Percentiles rank a stretch among this genome's conserved stretches.
These are phyloP conservation scores for Lasiurus borealis DNA, from an alignment of 2,113 vertebrate genomes.

Conservation along the genomic window DNA sequence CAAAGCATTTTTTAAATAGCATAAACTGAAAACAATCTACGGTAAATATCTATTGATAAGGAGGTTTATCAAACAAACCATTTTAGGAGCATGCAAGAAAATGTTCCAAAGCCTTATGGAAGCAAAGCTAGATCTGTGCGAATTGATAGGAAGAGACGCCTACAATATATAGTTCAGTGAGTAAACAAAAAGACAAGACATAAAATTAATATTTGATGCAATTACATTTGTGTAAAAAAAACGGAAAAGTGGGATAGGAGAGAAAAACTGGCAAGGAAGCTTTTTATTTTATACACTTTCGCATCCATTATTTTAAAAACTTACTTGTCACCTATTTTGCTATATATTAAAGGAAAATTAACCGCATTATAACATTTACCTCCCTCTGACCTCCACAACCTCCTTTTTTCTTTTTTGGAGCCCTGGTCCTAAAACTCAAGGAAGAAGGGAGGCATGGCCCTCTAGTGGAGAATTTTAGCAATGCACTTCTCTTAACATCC, in stretches of 20 bases:
- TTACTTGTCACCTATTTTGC: background rate
- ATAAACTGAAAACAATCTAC: background rate
- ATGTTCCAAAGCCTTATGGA: background rate
- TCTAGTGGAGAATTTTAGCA: conserved; percentile 70
- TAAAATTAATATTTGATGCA: background rate
- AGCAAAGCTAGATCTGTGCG: background rate
- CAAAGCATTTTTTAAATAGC: background rate
- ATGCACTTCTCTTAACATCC: background rate
- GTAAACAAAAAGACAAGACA: background rate
- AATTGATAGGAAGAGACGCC: background rate
- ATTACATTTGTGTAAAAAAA: background rate
- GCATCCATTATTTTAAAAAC: background rate
- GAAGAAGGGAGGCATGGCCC: conserved; percentile 57
- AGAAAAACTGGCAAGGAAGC: background rate
- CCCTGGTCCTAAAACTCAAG: background rate
- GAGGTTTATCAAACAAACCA: background rate
- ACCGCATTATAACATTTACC: background rate
- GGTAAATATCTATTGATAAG: no score
- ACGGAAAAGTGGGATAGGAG: accelerated
- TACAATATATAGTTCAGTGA: background rate
- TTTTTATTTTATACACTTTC: background rate
- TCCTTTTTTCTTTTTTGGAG: background rate
- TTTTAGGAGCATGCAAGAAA: background rate
- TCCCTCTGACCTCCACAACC: no score
- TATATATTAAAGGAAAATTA: background rate